phyloP scores from a whole-genome alignment of 2,888 invertebrate species.

The Allophyes oxyacanthae region DNA sequence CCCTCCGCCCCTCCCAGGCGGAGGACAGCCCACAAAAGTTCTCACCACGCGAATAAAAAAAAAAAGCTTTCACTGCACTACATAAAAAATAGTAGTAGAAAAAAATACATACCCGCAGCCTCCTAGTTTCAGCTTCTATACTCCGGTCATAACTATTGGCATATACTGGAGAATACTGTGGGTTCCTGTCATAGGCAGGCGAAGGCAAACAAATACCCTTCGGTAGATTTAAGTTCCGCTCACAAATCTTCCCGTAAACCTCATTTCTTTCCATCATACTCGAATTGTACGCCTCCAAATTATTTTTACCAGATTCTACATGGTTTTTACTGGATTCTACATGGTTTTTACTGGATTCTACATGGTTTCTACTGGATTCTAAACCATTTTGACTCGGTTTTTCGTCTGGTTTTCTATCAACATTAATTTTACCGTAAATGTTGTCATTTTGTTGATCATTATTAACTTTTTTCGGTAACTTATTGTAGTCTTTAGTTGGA shows the following conservation, averaged over 20 bases:
- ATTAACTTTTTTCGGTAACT: slow-evolving; percentile 80
- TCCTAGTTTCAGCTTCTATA: slow-evolving; percentile 80
- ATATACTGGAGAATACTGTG: slow-evolving; percentile 82
- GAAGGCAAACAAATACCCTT: slow-evolving; percentile 53
- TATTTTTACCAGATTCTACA: slow-evolving; percentile 51
- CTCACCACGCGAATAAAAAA: no score
- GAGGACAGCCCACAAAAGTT: no score
- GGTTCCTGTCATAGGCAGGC: slow-evolving; percentile 78
- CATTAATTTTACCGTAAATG: slow-evolving; percentile 82
- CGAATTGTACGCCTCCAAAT: slow-evolving; percentile 52
- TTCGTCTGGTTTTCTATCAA: slow-evolving; percentile 59
- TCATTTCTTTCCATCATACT: slow-evolving; percentile 50
- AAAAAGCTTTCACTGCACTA: no score
- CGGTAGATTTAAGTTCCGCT: slow-evolving; percentile 40
- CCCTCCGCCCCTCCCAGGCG: no score
- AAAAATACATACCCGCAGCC: slow-evolving; percentile 74
- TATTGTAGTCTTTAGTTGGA: slow-evolving; percentile 64
- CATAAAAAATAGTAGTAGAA: background rate
- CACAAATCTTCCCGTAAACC: slow-evolving; percentile 50
- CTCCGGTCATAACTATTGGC: slow-evolving; percentile 79
- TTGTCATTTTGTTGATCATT: slow-evolving; percentile 81
- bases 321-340: slow-evolving; percentile 25
- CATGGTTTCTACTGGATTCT: slow-evolving; percentile 28
- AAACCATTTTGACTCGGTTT: slow-evolving; percentile 46
- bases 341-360: slow-evolving; percentile 29